Evolutionary conservation across 2,888 invertebrate species (phyloP).

Genomic region (Arge pagana): DNA sequence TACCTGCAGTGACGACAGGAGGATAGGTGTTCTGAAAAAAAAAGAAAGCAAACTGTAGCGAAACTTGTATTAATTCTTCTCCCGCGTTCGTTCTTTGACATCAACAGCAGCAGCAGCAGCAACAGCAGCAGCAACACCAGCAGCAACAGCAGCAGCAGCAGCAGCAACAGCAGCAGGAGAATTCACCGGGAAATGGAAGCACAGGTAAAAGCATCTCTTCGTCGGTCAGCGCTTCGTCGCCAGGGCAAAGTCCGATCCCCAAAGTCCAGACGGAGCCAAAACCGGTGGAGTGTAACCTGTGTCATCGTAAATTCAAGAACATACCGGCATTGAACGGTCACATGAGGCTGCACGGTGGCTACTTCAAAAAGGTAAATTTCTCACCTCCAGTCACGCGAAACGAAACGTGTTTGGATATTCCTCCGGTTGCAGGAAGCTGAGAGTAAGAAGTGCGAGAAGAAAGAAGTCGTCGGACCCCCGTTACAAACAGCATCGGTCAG

Average conservation of each 20-base stretch:
- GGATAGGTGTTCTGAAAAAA: too few relatives aligned
- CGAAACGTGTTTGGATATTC: conserved; percentile 13
- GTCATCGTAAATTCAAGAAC: conserved; percentile 95
- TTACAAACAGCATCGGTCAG: conserved; percentile 91
- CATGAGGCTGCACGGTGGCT: conserved; percentile 97
- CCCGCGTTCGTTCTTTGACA: not conserved
- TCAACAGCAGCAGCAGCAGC: conserved; percentile 35
- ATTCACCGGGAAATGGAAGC: conserved; percentile 51
- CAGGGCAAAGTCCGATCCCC: conserved; percentile 35
- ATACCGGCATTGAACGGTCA: conserved; percentile 97
- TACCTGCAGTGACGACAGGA: too few relatives aligned
- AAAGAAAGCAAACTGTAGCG: too few relatives aligned
- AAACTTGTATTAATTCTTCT: too few relatives aligned
- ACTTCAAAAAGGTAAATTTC: conserved; percentile 86
- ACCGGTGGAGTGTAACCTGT: conserved; percentile 93
- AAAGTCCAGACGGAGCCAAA: conserved; percentile 68
- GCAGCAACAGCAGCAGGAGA: conserved; percentile 46
- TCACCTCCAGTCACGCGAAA: too few relatives aligned
- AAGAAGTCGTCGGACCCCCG: conserved; percentile 80
- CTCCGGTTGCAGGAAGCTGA: conserved; percentile 71
- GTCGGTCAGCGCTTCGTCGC: conserved; percentile 48
- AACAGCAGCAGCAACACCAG: conserved; percentile 35
- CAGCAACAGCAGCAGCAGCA: conserved; percentile 43
- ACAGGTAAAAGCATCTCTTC: conserved; percentile 51
- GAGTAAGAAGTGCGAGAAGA: conserved; percentile 83